phyloP scores from a whole-genome alignment of 2,797 vertebrate genomes.

The Chelonia mydas region DNA sequence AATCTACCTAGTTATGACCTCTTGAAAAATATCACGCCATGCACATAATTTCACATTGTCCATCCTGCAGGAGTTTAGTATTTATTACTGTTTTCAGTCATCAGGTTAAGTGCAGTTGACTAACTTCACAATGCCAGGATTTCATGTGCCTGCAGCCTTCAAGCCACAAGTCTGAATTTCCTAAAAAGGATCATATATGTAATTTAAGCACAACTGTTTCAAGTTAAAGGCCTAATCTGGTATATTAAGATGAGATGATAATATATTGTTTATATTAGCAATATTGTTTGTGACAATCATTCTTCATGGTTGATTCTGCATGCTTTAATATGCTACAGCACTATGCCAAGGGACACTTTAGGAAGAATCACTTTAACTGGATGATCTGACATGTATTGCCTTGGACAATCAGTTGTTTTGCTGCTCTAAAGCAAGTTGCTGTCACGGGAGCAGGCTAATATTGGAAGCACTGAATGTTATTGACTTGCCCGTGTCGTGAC shows the following conservation, averaged over 20 bases:
- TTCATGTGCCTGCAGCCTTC: not conserved
- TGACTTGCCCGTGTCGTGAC: not conserved
- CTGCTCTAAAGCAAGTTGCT: not conserved
- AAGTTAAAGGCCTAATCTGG: not conserved
- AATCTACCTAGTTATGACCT: not conserved
- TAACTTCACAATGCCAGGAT: not conserved
- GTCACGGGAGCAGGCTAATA: not conserved
- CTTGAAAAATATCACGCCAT: not conserved
- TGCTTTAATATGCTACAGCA: not conserved
- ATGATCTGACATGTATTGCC: not conserved
- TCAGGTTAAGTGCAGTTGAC: not conserved
- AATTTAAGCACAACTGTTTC: not conserved
- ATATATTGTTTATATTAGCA: not conserved
- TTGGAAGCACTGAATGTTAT: not conserved
- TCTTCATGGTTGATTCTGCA: not conserved
- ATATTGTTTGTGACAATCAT: not conserved
- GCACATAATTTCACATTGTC: not conserved
- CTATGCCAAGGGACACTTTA: not conserved
- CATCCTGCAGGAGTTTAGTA: not conserved
- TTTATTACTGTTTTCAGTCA: not conserved
- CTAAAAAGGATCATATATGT: not conserved
- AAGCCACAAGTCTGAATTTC: not conserved
- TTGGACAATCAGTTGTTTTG: conserved; percentile 15
- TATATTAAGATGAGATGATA: not conserved
- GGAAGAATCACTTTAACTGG: conserved; percentile 17